Evolutionary conservation across 2,888 invertebrate genomes (phyloP).

Genomic region (Apodemia duryi): DNA sequence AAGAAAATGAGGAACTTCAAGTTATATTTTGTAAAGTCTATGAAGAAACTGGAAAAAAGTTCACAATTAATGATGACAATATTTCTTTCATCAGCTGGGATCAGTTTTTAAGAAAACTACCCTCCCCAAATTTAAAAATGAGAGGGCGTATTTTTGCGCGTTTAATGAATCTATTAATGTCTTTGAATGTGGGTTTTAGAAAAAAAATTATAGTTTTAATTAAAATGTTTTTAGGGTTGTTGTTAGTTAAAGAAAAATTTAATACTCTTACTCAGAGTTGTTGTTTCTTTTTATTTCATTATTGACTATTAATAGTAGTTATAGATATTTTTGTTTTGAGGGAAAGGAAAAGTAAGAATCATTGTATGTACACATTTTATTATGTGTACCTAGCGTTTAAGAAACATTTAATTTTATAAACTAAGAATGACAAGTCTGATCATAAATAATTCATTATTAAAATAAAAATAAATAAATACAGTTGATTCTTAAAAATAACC

Average conservation of each 20-base stretch:
- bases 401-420: conserved; percentile 19
- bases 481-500: conserved; percentile 23
- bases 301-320: conserved; percentile 10
- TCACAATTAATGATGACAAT: conserved; percentile 28
- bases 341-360: conserved; percentile 3
- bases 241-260: conserved; percentile 1
- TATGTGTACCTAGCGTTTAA: conserved; percentile 2
- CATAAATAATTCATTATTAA: too few species aligned
- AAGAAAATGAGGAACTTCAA: conserved; percentile 26
- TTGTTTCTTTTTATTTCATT: conserved; percentile 9
- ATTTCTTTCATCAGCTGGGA: conserved; percentile 25
- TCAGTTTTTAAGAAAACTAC: conserved; percentile 21
- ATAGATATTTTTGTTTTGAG: conserved; percentile 11
- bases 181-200: conserved; percentile 17
- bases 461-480: too few species aligned
- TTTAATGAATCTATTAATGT: conserved; percentile 25
- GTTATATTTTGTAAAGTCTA: conserved; percentile 24
- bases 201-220: conserved; percentile 7
- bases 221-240: conserved; percentile 6
- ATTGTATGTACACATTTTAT: too few species aligned
- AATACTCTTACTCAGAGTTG: conserved; percentile 7
- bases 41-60: conserved; percentile 26
- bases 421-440: conserved; percentile 7
- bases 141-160: conserved; percentile 25
- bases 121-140: conserved; percentile 26